Evolutionary conservation across 2,888 invertebrate species (phyloP).

Genomic region (Diploptera punctata): DNA sequence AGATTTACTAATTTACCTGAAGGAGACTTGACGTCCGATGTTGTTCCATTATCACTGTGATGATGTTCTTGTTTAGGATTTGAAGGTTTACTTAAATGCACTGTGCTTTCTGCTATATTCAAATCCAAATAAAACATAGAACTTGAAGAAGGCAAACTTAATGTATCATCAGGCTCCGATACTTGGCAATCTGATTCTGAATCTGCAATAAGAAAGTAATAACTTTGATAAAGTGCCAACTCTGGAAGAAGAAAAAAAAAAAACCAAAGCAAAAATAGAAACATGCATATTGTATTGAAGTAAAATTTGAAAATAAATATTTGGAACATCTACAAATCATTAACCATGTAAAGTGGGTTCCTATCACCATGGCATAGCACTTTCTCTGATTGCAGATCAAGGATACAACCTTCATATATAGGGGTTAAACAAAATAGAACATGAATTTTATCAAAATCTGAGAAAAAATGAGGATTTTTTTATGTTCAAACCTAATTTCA

Average conservation of each 20-base stretch:
- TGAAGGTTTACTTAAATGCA: slow-evolving; percentile 51
- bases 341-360: too few species aligned
- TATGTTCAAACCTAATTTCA: too few species aligned
- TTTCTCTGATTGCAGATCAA: too few species aligned
- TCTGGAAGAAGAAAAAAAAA: not conserved
- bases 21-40: not conserved
- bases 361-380: too few species aligned
- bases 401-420: too few species aligned
- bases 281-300: too few species aligned
- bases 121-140: slow-evolving; percentile 68
- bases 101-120: slow-evolving; percentile 68
- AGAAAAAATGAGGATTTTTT: too few species aligned
- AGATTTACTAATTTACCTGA: slow-evolving; percentile 3
- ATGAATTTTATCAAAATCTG: too few species aligned
- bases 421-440: too few species aligned
- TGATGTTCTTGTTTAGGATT: not conserved
- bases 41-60: not conserved
- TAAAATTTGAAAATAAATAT: too few species aligned
- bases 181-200: slow-evolving; percentile 55
- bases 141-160: slow-evolving; percentile 57
- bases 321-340: too few species aligned
- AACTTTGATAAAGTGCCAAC: not conserved
- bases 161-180: slow-evolving; percentile 47
- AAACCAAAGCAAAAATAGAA: too few species aligned
- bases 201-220: slow-evolving; percentile 52